Base-by-base conservation (phyloP, 2,797 vertebrate species). In the Chelon labrosus region DNA sequence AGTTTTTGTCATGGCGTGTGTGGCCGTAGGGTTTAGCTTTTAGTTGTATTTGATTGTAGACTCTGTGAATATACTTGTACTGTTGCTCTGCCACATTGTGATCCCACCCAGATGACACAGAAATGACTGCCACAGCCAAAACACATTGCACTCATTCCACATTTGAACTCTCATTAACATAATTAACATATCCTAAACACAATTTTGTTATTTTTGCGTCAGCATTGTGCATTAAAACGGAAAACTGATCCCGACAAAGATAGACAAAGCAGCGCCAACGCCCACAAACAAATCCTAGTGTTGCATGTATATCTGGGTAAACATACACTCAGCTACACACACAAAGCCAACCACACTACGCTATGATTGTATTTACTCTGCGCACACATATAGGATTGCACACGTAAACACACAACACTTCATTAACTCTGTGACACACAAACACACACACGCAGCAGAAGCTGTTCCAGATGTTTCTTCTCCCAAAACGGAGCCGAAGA, bases 81-180 rank as follows among this genome's bases (percentile, higher is more conserved):
- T 73, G 82, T 74, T 79, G 75, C 73, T 79, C 85, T 89, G 93
- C 93, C 94, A 94, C 92, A 95, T 94, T 92, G 93, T 94, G 91
- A 96, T 95, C 92, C 92, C 92, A 94, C 89, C 87, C 94, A 95
- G 94, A 94, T 94, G 93, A 93, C 75, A 84, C n/a, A 31, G 44
- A 63, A 27, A 67, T 52, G 61, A 69, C 50, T n/a, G 73, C 89
- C n/a, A 88, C 90, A 92, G 87, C 92, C 91, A 91, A 90, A 52
- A 52, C 37, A 64, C 12, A 1, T 7, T 19, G 44, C 7, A 10
- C 44, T 9, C 7, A 2, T n/a, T 8, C 44, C n/a, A 2, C 11
- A 1, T 42, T 14, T 7, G 31, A 2, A 31, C 2, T 2, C 31
- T 31, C 31, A 5, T 5, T 31, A 7, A 31, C 31, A 31, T 5